phyloP scores from a whole-genome alignment of 2,888 invertebrate species.

The Elaeidobius kamerunicus region DNA sequence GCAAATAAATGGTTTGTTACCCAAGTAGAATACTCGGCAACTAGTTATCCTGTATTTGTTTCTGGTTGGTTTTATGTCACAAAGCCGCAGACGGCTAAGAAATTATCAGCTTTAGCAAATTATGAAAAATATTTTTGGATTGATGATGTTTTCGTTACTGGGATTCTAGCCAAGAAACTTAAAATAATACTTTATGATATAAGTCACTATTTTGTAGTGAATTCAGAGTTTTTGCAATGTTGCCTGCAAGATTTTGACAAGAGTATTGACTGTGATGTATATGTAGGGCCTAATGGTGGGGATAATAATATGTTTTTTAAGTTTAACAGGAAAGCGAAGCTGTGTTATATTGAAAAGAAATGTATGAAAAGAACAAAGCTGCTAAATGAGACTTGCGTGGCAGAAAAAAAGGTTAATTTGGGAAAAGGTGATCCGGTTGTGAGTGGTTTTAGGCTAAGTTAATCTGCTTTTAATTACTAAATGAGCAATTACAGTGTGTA shows the following conservation, averaged over 20 bases:
- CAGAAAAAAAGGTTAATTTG: constrained; percentile 44
- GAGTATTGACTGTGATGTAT: constrained; percentile 63
- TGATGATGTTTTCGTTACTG: constrained; percentile 85
- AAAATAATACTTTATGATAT: constrained; percentile 58
- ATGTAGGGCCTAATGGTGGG: constrained; percentile 76
- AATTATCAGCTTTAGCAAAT: constrained; percentile 56
- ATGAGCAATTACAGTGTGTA: background rate
- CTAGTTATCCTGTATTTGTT: constrained; percentile 69
- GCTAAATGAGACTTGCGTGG: constrained; percentile 61
- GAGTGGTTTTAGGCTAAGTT: constrained; percentile 38
- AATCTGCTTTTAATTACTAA: constrained; percentile 13
- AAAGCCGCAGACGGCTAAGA: constrained; percentile 60
- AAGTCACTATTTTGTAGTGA: constrained; percentile 63
- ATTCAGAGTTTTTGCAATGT: constrained; percentile 70
- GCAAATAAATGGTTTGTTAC: constrained; percentile 81
- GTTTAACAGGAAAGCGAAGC: constrained; percentile 60
- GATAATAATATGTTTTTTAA: constrained; percentile 64
- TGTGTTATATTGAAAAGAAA: constrained; percentile 56
- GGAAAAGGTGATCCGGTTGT: constrained; percentile 41
- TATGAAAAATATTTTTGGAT: constrained; percentile 82
- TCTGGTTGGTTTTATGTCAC: constrained; percentile 85
- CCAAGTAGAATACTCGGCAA: constrained; percentile 58
- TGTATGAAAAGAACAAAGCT: constrained; percentile 54
- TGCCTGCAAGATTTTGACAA: constrained; percentile 63
- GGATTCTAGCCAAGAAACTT: constrained; percentile 63